phyloP scores from a whole-genome alignment of 2,113 vertebrate genomes.

The Donacobius atricapilla region DNA sequence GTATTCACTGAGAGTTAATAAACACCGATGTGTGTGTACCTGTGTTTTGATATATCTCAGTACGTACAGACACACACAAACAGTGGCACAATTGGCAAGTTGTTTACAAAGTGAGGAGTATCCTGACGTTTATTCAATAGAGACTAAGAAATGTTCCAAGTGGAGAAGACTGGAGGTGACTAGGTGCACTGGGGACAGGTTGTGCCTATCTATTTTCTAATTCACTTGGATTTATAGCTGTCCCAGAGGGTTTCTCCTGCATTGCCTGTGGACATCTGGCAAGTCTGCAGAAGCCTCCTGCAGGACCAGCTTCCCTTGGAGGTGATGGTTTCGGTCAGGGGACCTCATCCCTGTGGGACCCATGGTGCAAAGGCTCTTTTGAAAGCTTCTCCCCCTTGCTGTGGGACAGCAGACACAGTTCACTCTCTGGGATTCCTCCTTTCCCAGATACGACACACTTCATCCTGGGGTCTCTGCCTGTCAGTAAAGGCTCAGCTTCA shows the following conservation, averaged over 20 bases:
- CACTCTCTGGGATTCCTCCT: neutral
- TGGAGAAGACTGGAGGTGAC: neutral
- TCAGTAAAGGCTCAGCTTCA: neutral
- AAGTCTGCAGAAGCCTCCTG: neutral
- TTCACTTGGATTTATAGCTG: neutral
- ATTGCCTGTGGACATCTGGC: neutral
- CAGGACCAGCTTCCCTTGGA: neutral
- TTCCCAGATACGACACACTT: neutral
- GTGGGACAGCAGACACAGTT: neutral
- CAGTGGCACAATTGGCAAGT: neutral
- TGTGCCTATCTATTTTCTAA: neutral
- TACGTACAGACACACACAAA: neutral
- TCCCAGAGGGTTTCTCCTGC: neutral
- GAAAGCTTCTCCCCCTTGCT: neutral
- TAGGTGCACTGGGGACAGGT: accelerated
- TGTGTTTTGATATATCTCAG: neutral
- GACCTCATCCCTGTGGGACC: neutral
- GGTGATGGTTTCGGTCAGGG: neutral
- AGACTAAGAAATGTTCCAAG: neutral
- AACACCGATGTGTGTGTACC: accelerated
- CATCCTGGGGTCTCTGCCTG: neutral
- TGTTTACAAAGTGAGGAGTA: neutral
- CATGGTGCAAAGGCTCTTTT: neutral
- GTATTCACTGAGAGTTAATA: neutral
- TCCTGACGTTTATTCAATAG: neutral